Base-by-base conservation (phyloP, 2,888 invertebrate species). In the Quadriops clusia region DNA sequence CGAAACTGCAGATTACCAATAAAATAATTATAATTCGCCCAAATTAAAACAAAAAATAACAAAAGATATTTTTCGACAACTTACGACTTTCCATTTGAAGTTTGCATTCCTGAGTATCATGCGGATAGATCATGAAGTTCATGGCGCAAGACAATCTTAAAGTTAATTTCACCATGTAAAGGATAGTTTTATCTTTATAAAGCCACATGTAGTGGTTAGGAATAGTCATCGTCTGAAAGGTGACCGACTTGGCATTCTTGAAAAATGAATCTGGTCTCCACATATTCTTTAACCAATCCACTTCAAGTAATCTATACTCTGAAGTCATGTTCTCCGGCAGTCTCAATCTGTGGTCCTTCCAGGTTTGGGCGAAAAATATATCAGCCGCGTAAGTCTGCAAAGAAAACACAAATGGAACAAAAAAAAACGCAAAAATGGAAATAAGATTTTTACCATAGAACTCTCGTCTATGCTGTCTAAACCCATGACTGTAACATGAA, bases 251-350 rank as follows among this genome's bases (percentile, higher is more conserved):
- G 27, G 89, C 89, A 56, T 90, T 90, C 63, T 89, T 89, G 66
- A 90, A 89, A 64, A 87, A 90, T 4, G 89, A 87, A 63, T 90
- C 90, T 0, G 90, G 90, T 26, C 89, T 68, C 90, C 90, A 90
- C 78, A 90, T 86, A 53, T 85, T 82, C 52, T 87, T 87, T 45
- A 87, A 59, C 87, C 87, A 89, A 53, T 85, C 86, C 3, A 89
- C 85, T 61, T 87, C 87, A 15, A 89, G 64, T 29, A 87, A 64
- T 50, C 80, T 74, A 63, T 90, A 90, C 56, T 89, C 89, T 2
- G 84, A 80, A 1, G 89, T 89, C 89, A 90, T 89, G 46, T 89
- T 89, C 60, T 89, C 89, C 1, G 87, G 87, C 38, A 89, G 63
- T 33, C 85, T 66, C 14, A 90, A 63, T 5, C 90, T 72, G 57